Percentiles rank a stretch among this genome's conserved stretches.
Evolutionary conservation across 2,113 vertebrate genomes (phyloP).

Genomic region (Tragelaphus buxtoni): DNA sequence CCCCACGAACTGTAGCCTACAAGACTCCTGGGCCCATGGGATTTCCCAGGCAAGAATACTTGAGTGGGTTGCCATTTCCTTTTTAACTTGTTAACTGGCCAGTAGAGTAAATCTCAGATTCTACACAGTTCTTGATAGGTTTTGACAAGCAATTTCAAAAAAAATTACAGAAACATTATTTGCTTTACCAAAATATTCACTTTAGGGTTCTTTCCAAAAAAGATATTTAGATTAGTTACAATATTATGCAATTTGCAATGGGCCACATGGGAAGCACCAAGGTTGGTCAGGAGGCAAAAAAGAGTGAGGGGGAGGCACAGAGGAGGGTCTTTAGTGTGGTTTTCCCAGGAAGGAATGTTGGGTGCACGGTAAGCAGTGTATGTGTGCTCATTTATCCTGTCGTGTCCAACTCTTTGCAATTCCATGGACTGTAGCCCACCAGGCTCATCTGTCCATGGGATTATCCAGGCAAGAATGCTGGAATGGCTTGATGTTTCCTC

Average conservation of each 20-base stretch:
- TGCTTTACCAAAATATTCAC: background rate
- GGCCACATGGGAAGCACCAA: background rate
- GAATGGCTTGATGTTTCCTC: background rate
- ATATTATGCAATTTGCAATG: background rate
- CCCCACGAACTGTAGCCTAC: background rate
- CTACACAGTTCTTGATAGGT: background rate
- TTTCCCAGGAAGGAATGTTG: background rate
- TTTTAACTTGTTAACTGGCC: background rate
- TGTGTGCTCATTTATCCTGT: background rate
- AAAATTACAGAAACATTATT: background rate
- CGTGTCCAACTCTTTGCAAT: background rate
- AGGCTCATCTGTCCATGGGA: background rate
- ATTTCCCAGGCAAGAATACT: background rate
- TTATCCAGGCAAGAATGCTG: background rate
- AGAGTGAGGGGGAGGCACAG: background rate
- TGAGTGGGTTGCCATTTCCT: background rate
- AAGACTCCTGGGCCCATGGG: background rate
- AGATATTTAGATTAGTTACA: background rate
- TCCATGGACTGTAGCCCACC: background rate
- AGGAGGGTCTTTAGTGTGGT: background rate
- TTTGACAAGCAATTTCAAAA: background rate
- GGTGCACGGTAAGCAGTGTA: background rate
- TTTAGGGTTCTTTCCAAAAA: background rate
- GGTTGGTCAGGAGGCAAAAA: background rate
- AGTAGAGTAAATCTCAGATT: background rate